Base-by-base conservation (phyloP, 1,140 invertebrate species). In the Paramacrobiotus metropolitanus region DNA sequence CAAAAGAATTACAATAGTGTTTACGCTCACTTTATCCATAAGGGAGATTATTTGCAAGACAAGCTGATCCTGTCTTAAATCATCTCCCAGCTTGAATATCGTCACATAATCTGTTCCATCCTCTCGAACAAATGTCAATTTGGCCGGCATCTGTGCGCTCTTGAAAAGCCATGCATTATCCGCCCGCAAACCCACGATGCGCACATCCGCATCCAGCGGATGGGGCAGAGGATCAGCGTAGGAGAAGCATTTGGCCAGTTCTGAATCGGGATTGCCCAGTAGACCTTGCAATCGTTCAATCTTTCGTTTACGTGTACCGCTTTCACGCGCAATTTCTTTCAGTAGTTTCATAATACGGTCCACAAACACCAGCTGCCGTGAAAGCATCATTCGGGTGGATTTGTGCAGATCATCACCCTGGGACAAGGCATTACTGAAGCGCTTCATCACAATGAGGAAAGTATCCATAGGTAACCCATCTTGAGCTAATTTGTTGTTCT, bases 31-130 rank as follows among this genome's bases (percentile, higher is more conserved):
- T 68, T 73, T 75, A 74, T 99, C 95, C 92, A 99, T 98, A 2
- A 99, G 75, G 0, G 89, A 90, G 62, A 99, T 96, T 75, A 97
- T 97, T 68, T 82, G 81, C 60, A 98, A 73, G 64, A 99, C 90
- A 0, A 99, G 77, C 73, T 99, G 94, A 76, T 99, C 95, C 74
- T 99, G 95, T 29, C 93, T 73, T n/a, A 99, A 73, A 75, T 99
- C 94, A 75, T 99, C 95, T 1, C 95, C 95, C 69, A 93, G 82
- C 76, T 99, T 99, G 73, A 97, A 98, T 65, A 99, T 97, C 0
- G 90, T 86, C 20, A 89, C 83, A 74, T 96, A 99, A 70, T 93
- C 86, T n/a, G 74, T 76, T 31, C 83, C 82, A 59, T 82, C 79
- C 0, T 77, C 80, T 0, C 87, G 92, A 21, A 84, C 75, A 72